Percentiles rank a stretch among this genome's conserved stretches.
phyloP scores from a whole-genome alignment of 2,797 vertebrate species.

The Pantherophis vulpinus region DNA sequence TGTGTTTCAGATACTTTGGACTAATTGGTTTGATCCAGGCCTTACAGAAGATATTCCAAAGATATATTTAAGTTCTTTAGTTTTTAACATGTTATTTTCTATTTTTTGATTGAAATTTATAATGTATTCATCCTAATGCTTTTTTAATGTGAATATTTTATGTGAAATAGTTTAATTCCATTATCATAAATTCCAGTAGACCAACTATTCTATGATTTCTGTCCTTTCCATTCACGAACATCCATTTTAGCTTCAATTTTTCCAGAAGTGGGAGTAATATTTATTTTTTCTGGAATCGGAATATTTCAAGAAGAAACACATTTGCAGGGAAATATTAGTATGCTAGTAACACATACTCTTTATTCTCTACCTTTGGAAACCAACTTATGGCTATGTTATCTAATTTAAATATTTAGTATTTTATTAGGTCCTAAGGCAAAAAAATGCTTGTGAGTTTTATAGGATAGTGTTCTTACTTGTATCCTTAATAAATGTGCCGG shows the following conservation, averaged over 20 bases:
- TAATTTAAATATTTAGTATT: conserved; percentile 41
- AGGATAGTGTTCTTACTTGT: conserved; percentile 48
- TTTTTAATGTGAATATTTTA: neutral
- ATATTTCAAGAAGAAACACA: neutral
- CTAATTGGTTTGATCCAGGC: neutral
- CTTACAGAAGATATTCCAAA: neutral
- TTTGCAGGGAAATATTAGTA: neutral
- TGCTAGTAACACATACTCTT: neutral
- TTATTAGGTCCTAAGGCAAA: conserved; percentile 34
- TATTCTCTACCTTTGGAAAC: neutral
- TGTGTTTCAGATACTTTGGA: neutral
- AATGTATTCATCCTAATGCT: neutral
- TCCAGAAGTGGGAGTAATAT: neutral
- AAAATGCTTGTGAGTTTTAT: conserved; percentile 50
- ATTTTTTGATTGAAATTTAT: neutral
- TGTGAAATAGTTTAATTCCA: neutral
- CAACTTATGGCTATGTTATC: neutral
- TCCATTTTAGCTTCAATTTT: neutral
- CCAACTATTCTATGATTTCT: neutral
- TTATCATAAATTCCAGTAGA: neutral
- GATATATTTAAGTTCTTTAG: neutral
- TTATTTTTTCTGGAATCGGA: neutral
- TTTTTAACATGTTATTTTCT: neutral
- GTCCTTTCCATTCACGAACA: neutral
- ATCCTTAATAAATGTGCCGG: conserved; percentile 51